phyloP scores from a whole-genome alignment of 2,888 invertebrate genomes.

The Andrena minutula region DNA sequence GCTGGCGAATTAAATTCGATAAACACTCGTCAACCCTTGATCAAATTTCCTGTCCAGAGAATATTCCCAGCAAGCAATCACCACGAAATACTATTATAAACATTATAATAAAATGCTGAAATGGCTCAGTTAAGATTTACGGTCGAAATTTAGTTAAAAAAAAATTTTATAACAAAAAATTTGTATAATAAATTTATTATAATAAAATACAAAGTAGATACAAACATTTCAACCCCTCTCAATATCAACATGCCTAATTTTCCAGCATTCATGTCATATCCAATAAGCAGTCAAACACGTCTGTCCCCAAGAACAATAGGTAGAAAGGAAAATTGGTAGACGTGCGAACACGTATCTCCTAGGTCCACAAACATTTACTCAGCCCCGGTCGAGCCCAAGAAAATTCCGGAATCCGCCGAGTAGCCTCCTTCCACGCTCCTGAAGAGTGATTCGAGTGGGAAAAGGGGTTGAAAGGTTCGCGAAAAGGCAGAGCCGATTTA shows the following conservation, averaged over 20 bases:
- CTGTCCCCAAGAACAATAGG: not conserved
- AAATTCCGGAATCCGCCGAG: constrained; percentile 48
- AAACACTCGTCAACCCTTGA: no score
- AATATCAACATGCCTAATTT: not conserved
- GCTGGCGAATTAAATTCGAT: no score
- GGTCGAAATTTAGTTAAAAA: no score
- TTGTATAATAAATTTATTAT: no score
- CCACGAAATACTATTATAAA: no score
- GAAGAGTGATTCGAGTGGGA: constrained; percentile 54
- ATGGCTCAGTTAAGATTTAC: no score
- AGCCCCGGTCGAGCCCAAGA: constrained; percentile 4
- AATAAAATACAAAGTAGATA: not conserved
- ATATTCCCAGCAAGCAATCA: no score
- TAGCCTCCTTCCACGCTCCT: constrained; percentile 28
- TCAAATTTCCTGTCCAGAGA: no score
- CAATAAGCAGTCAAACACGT: not conserved
- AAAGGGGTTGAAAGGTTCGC: constrained; percentile 62
- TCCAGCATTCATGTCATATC: not conserved
- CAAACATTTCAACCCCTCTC: not conserved
- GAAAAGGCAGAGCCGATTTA: constrained; percentile 71
- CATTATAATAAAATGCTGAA: no score
- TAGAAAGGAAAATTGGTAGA: constrained; percentile 1
- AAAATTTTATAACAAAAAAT: no score
- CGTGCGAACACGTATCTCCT: constrained; percentile 4
- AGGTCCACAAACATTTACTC: constrained; percentile 40